Base-by-base conservation (phyloP, 2,113 vertebrate genomes). In the Nasalis larvatus region DNA sequence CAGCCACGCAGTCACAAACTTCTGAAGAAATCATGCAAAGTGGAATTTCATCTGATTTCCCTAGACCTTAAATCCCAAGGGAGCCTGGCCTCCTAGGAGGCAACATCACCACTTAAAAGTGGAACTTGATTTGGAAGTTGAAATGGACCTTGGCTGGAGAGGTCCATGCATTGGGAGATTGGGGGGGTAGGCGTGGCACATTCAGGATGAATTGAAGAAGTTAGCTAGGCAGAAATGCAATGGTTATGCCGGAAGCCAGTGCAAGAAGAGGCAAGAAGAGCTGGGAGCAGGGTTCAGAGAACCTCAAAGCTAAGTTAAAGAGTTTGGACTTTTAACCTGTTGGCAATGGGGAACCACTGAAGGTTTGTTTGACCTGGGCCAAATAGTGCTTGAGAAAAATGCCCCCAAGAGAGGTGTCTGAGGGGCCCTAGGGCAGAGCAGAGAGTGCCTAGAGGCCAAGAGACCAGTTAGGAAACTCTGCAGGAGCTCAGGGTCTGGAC, bases 311-410 rank as follows among this genome's bases (percentile, higher is more conserved):
- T 89, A 52, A 78, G 93, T 60, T 74, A 95, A 82, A 97, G 56
- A 95, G 89, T 91, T 89, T 92, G 84, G 95, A 71, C 78, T 96
- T 96, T 69, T 76, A 89, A 95, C 69, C 89, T 94, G 47, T 76
- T 84, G 78, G 89, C 69, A 69, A 37, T 42, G 16, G 47, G 89
- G 80, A 97, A 60, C 16, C 68, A 4, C 5, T 23, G 32, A 77
- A 35, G 11, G 40, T 74, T 76, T 88, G 16, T 4, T 23, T 30
- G 23, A 11, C 30, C n/a, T 25, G 37, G 18, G 68, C 47, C 54
- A 54, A 25, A n/a, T 40, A 11, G 6, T 20, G 17, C 58, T 20
- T 49, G 35, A 42, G 45, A 81, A 23, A 54, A 81, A 17, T 0
- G 18, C 9, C 78, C 40, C 84, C 1, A 16, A 49, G 35, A 17